Conservation (phyloP, 2,888 invertebrate species). For the Orchestes rusci region DNA sequence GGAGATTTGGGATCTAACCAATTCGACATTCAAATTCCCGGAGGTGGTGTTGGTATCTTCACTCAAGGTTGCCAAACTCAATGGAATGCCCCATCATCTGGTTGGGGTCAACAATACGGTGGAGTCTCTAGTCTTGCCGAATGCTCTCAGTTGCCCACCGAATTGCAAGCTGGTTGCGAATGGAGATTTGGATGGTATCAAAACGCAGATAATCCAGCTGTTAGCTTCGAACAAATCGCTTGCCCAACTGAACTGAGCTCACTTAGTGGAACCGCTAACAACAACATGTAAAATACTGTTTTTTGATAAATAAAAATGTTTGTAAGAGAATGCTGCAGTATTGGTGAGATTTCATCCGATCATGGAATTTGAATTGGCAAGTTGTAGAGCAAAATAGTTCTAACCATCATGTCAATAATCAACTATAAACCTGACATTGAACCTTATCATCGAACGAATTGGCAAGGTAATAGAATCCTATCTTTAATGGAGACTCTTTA, state of each 20-base stretch:
- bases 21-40: conserved; percentile 24
- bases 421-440: no score
- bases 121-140: conserved; percentile 23
- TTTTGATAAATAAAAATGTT: conserved; percentile 1
- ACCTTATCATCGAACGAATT: no score
- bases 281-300: conserved; percentile 8
- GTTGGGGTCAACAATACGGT: conserved; percentile 28
- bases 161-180: conserved; percentile 24
- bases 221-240: conserved; percentile 22
- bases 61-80: conserved; percentile 25
- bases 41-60: conserved; percentile 27
- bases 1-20: conserved; percentile 21
- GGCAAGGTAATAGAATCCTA: no score
- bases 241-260: conserved; percentile 24
- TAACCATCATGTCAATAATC: no score
- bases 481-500: no score
- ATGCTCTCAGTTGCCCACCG: conserved; percentile 22
- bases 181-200: conserved; percentile 26
- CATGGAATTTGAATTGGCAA: neutral
- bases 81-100: conserved; percentile 23
- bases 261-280: conserved; percentile 16
- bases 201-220: conserved; percentile 24
- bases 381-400: neutral
- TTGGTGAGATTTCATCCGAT: no score
- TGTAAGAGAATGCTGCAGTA: neutral